A percentile compares a stretch with the other conserved stretches of the same genome.
phyloP scores from a whole-genome alignment of 2,113 vertebrate genomes.

The Urocynchramus pylzowi region DNA sequence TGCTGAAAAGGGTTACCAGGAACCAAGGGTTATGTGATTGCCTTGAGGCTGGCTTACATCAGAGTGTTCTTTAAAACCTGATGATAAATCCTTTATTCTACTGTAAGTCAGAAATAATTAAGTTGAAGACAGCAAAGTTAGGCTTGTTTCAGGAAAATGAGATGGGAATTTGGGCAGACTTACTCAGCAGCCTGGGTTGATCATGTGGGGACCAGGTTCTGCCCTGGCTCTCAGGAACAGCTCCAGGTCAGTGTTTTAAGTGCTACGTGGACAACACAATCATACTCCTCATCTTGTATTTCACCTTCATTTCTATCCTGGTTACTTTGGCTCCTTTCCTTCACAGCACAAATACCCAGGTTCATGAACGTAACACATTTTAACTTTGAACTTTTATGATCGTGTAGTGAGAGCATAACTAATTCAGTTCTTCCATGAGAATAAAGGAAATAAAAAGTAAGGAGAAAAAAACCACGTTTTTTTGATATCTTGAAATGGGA shows the following conservation, averaged over 20 bases:
- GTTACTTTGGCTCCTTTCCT: not conserved
- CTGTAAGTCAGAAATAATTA: not conserved
- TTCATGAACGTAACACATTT: not conserved
- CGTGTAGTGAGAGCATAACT: not conserved
- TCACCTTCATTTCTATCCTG: not conserved
- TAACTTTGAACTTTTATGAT: not conserved
- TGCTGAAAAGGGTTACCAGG: not conserved
- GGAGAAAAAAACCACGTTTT: accelerated
- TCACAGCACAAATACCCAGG: not conserved
- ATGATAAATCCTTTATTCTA: not conserved
- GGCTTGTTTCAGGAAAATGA: not conserved
- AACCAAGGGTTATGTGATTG: not conserved
- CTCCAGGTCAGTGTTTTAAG: not conserved
- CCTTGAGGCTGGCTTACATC: not conserved
- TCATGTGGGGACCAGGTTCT: not conserved
- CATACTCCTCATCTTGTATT: accelerated
- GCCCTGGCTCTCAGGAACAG: not conserved
- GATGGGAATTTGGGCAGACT: not conserved
- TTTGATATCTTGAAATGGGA: not conserved
- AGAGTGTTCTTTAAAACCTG: not conserved
- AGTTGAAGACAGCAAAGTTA: not conserved
- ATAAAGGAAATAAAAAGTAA: not conserved
- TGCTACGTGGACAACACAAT: accelerated
- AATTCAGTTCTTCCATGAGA: not conserved
- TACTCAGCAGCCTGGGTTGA: not conserved